Base-by-base conservation (phyloP, 2,797 vertebrate species). In the Microctenopoma lineatum region DNA sequence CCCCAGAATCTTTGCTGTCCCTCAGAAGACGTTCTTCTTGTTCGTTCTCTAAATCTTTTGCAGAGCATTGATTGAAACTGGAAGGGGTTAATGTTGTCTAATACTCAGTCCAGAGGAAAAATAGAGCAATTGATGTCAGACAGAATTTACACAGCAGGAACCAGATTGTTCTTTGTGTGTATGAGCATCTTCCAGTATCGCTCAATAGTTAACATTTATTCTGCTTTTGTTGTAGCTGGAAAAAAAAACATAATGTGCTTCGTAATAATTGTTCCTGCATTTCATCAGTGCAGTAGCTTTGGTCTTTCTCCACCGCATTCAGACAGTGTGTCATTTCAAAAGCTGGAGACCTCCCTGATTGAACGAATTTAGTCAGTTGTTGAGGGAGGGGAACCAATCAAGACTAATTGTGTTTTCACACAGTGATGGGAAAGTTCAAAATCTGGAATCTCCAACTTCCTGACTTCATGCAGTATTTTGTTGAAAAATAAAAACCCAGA, bases 1-100 rank as follows among this genome's bases (percentile, higher is more conserved):
- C 44, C 53, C 73, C 56, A 2, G 70, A 66, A 77, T 66, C 12
- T 71, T 71, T 59, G 64, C 53, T 6, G 5, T 81, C 56, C 75
- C 51, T 26, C 39, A 69, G 69, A 87, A 71, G 74, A 81, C 59
- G 75, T 75, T 21, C 21, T 21, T 21, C 21, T 21, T 21, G 21
- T 21, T 21, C 21, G 21, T 21, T 21, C 21, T 66, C 66, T 74
- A 42, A 69, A 84, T 70, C 46, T 61, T 60, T 75, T 80, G 68
- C 79, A 77, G 65, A 75, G 60, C 72, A 82, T 72, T 84, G 84
- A 87, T 87, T 83, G 59, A 80, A 80, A 70, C 38, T 60, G 41
- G 84, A 85, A 59, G 42, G 44, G 73, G 59, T 64, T 66, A 64
- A 78, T 65, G 51, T 65, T 58, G 46, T 74, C 46, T 45, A 36